Evolutionary conservation across 2,797 vertebrate species (phyloP).

Genomic region (Xenentodon cancila): DNA sequence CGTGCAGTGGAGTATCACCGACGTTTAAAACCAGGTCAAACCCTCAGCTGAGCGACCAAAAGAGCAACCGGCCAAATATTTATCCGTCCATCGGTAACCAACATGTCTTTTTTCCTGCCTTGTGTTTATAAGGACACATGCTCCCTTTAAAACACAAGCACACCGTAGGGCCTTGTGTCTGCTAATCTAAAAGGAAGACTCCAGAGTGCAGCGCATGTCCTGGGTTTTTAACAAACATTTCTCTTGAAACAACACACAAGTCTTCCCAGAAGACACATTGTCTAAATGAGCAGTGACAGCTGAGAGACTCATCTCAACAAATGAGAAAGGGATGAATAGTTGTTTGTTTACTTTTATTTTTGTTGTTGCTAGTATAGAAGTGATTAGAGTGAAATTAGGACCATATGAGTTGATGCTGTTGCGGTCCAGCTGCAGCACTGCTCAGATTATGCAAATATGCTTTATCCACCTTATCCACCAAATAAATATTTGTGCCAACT

Average conservation of each 20-base stretch:
- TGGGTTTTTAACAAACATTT: constrained; percentile 37
- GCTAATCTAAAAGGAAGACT: constrained; percentile 56
- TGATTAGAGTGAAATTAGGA: constrained; percentile 64
- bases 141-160: constrained; percentile 35
- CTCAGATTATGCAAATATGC: constrained; percentile 73
- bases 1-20: too few relatives aligned
- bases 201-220: constrained; percentile 23
- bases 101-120: constrained; percentile 12
- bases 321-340: constrained; percentile 58
- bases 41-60: too few relatives aligned
- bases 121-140: constrained; percentile 35
- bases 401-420: constrained; percentile 51
- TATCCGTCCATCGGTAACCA: background rate
- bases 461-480: constrained; percentile 66
- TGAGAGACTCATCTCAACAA: constrained; percentile 57
- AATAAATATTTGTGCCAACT: constrained; percentile 61
- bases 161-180: constrained; percentile 46
- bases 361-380: constrained; percentile 47
- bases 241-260: constrained; percentile 60
- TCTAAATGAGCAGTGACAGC: constrained; percentile 59
- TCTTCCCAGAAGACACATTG: constrained; percentile 54
- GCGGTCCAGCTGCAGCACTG: constrained; percentile 56
- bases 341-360: too few relatives aligned
- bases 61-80: background rate
- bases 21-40: too few relatives aligned